A percentile compares a stretch with the other conserved stretches of the same genome.
phyloP scores from a whole-genome alignment of 2,797 vertebrate genomes.

The Naso thynnoides region DNA sequence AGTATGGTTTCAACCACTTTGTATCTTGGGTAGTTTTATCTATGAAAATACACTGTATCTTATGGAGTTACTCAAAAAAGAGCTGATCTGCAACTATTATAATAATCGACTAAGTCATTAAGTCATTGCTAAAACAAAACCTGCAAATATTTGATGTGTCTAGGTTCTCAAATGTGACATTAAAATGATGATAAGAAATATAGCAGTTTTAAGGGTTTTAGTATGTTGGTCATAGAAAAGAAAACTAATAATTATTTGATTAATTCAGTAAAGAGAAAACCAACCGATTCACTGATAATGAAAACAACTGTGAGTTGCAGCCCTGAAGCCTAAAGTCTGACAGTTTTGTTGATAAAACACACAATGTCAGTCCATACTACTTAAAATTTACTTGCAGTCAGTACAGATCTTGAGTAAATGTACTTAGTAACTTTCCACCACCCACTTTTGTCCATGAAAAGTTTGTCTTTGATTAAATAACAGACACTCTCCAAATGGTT shows the following conservation, averaged over 20 bases:
- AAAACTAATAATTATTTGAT: neutral
- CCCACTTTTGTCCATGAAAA: slow-evolving; percentile 13
- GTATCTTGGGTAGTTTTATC: neutral
- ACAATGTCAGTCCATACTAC: neutral
- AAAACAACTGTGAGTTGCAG: neutral
- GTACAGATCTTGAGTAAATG: slow-evolving; percentile 5
- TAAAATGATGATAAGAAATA: neutral
- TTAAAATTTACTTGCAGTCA: neutral
- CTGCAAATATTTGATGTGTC: neutral
- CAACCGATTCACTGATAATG: neutral
- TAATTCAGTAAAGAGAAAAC: neutral
- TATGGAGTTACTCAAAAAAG: neutral
- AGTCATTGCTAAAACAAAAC: neutral
- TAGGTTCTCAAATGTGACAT: neutral
- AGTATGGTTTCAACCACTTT: neutral
- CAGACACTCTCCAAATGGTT: slow-evolving; percentile 22
- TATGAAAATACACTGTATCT: neutral
- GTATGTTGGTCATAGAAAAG: neutral
- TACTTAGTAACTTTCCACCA: neutral
- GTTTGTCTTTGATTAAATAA: slow-evolving; percentile 9
- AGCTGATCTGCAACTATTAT: neutral
- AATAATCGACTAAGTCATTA: neutral
- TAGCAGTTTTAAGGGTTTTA: neutral
- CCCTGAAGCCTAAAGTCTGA: neutral
- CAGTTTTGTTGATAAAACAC: too few relatives aligned